Conservation (phyloP, 64 coral and sea anemone genomes). For the Stichodactyla mertensii region DNA sequence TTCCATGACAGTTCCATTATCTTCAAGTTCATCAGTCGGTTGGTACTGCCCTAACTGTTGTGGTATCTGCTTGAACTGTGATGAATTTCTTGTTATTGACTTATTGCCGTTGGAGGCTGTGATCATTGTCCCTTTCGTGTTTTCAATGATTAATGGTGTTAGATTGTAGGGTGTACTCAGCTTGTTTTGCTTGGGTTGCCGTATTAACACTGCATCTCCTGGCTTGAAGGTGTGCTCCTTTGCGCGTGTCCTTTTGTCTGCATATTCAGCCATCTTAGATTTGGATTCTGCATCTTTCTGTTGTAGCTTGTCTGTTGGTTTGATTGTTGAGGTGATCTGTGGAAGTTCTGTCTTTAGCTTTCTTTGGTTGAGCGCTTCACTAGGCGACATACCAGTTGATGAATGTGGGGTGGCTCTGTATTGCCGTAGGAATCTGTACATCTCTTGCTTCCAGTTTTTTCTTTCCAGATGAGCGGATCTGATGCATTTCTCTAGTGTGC, state of each 20-base stretch:
- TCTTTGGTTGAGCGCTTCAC: too few relatives aligned
- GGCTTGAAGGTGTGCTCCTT: slow-evolving; percentile 14
- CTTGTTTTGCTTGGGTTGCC: too few relatives aligned
- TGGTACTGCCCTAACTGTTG: background rate
- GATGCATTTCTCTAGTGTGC: too few relatives aligned
- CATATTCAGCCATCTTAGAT: too few relatives aligned
- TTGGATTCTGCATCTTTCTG: background rate
- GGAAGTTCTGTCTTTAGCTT: too few relatives aligned
- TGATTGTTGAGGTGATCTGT: too few relatives aligned
- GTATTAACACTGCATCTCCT: background rate
- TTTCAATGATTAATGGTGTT: background rate
- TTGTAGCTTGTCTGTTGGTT: background rate
- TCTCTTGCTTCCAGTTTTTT: background rate
- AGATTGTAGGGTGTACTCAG: too few relatives aligned
- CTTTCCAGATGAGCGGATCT: too few relatives aligned
- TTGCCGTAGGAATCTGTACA: slow-evolving; percentile 8
- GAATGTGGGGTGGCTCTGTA: too few relatives aligned
- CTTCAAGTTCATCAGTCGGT: background rate
- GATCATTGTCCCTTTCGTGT: slow-evolving; percentile 23
- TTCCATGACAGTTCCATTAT: too few relatives aligned
- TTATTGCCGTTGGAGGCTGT: slow-evolving; percentile 24
- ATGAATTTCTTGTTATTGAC: slow-evolving; percentile 19
- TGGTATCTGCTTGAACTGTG: slow-evolving; percentile 32
- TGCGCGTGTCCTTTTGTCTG: too few relatives aligned
- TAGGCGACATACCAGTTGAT: background rate